Conservation (phyloP, 1,140 invertebrate genomes). For the Augochlora pura region DNA sequence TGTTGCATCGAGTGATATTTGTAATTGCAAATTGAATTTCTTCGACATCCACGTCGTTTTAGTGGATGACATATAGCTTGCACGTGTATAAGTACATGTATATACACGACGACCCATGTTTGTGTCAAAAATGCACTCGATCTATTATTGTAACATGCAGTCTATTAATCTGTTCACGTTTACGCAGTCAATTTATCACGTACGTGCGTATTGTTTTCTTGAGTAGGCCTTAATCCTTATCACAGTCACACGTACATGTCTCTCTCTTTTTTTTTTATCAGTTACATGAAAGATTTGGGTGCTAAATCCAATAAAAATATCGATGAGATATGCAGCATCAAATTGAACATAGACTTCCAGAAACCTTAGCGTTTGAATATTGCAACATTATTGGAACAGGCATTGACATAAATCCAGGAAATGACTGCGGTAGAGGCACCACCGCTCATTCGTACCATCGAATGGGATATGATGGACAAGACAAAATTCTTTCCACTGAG, state of each 20-base stretch:
- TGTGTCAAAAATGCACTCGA: constrained; percentile 10
- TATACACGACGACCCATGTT: no score
- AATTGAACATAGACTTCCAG: constrained; percentile 46
- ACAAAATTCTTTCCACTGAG: constrained; percentile 95
- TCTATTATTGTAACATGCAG: constrained; percentile 8
- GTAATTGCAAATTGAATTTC: neutral
- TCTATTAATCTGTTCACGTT: neutral
- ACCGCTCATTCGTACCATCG: constrained; percentile 91
- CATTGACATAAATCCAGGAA: constrained; percentile 40
- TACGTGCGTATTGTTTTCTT: neutral
- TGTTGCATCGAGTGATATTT: neutral
- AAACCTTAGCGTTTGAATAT: constrained; percentile 33
- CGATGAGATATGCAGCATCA: constrained; percentile 74
- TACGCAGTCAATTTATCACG: no score
- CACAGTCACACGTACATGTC: neutral
- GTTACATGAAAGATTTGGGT: constrained; percentile 48
- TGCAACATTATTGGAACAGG: constrained; percentile 40
- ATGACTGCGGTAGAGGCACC: constrained; percentile 81
- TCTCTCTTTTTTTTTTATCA: constrained; percentile 12
- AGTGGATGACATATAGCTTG: neutral
- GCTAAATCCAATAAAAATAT: constrained; percentile 68
- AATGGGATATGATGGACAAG: constrained; percentile 99
- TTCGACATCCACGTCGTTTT: neutral
- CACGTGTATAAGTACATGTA: neutral
- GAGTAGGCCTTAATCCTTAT: neutral